phyloP scores from a whole-genome alignment of 2,113 vertebrate genomes.

The Poeciliopsis prolifica region DNA sequence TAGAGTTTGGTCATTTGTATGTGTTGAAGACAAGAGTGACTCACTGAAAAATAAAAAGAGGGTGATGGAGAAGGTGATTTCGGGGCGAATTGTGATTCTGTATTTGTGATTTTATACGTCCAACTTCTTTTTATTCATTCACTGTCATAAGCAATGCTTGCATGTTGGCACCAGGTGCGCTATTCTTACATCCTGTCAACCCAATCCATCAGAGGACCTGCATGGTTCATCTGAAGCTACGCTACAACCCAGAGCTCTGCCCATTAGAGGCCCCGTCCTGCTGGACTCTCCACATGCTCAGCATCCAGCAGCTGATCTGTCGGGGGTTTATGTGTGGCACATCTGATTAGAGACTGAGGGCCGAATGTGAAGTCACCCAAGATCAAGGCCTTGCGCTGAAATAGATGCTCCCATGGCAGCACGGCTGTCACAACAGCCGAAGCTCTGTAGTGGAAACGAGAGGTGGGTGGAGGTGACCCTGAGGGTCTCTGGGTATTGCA shows the following conservation, averaged over 20 bases:
- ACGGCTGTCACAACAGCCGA: constrained; percentile 61
- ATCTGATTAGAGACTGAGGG: constrained; percentile 55
- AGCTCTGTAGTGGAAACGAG: constrained; percentile 33
- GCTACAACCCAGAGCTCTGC: constrained; percentile 1
- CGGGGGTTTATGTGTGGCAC: constrained; percentile 44
- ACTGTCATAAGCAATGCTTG: constrained; percentile 28
- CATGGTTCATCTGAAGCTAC: constrained; percentile 20
- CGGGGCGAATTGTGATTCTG: constrained; percentile 15
- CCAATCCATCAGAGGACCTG: constrained; percentile 1
- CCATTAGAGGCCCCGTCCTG: constrained; percentile 11
- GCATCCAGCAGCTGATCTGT: constrained; percentile 42
- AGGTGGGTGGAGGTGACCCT: constrained; percentile 62
- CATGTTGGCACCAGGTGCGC: constrained; percentile 31
- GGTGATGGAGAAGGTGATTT: constrained; percentile 25
- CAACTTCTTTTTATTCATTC: constrained; percentile 5
- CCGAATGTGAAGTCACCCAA: constrained; percentile 55
- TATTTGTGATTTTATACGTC: constrained; percentile 9
- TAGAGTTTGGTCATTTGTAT: constrained; percentile 51
- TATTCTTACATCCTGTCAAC: constrained; percentile 13
- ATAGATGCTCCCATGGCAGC: constrained; percentile 65
- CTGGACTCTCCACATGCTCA: constrained; percentile 16
- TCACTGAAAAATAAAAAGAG: constrained; percentile 18
- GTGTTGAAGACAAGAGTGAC: constrained; percentile 41
- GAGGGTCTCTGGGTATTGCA: constrained; percentile 42
- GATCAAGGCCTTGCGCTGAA: constrained; percentile 62